Percentiles rank a stretch among this genome's conserved stretches.
Evolutionary conservation across 2,797 vertebrate species (phyloP).

Genomic region (Premnoplex brunnescens): DNA sequence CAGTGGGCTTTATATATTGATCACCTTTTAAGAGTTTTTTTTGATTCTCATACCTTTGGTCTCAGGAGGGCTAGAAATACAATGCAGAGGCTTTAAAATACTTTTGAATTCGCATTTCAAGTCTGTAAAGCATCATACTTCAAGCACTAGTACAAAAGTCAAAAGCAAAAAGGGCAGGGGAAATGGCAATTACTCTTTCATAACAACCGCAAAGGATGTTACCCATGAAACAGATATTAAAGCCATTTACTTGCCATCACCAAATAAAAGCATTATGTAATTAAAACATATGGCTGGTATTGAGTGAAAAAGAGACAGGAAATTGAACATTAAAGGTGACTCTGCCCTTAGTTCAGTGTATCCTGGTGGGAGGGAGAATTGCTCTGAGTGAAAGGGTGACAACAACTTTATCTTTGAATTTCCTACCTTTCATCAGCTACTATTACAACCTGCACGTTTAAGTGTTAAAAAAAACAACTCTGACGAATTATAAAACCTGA

Average conservation of each 20-base stretch:
- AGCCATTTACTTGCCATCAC: conserved; percentile 28
- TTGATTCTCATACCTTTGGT: neutral
- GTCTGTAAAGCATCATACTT: neutral
- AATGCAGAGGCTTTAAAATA: neutral
- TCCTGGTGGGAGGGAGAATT: neutral
- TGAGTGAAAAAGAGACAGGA: conserved; percentile 39
- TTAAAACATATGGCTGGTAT: conserved; percentile 40
- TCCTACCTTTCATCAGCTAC: neutral
- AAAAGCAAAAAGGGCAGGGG: neutral
- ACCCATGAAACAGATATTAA: neutral
- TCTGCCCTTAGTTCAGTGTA: neutral
- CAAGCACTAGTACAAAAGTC: neutral
- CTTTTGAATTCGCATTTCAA: neutral
- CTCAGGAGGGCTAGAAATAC: neutral
- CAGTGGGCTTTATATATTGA: neutral
- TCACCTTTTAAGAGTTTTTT: neutral
- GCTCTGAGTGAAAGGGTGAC: neutral
- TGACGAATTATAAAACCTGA: neutral
- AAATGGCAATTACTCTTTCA: conserved; percentile 18
- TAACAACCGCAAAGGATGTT: conserved; percentile 27
- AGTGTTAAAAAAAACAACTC: neutral
- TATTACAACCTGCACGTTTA: neutral
- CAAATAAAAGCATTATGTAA: conserved; percentile 22
- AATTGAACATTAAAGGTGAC: conserved; percentile 41
- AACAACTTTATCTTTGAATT: conserved; percentile 14